Base-by-base conservation (phyloP, 2,888 invertebrate species). In the Lordiphosa andalusiaca region DNA sequence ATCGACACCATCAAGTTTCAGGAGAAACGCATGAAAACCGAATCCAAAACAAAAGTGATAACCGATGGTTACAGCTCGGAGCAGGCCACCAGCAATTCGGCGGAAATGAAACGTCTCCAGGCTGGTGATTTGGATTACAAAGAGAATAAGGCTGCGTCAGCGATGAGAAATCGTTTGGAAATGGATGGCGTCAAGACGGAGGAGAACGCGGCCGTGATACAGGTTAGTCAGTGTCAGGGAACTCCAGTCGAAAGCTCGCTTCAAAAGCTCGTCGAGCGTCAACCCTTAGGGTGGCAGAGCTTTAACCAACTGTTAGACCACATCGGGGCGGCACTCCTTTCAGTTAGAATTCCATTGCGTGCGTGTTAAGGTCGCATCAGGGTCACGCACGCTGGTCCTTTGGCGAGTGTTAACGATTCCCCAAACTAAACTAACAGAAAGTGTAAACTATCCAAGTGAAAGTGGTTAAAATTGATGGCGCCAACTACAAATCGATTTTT, bases 171-270 rank as follows among this genome's bases (percentile, higher is more conserved):
- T 68, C 91, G 95, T 71, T 90, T 96, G 66, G 96, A 96, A 89
- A 91, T 95, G 63, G 96, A 96, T 86, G 96, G 96, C 41, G 92
- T 96, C 63, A 94, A 94, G 21, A 94, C 96, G 1, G 96, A 97
- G 90, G 95, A 96, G 89, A 94, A 95, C 86, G 93, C 95, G 69
- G 93, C 96, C 59, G 92, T 94, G 71, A 93, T 94, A 73, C 94
- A 96, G 92, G 96, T 96, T 89, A 90, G 91, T 87, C 40, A 4
- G 13, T n/a, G 35, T 30, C 40, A 10, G 44, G 16, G 44, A 10
- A 10, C 16, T 10, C 30, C 44, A 30, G n/a, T 25, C 6, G 9
- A 40, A 16, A 16, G 39, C 39, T 39, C 16, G 6, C 16, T 38
- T 16, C 16, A 7, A 33, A 44, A 44, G 44, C 44, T 44, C 30